Percentiles rank a stretch among this genome's conserved stretches.
These are phyloP conservation scores for Mormyrus hasselquistii DNA, from an alignment of 2,797 vertebrate genomes.

Conservation along the genomic window DNA sequence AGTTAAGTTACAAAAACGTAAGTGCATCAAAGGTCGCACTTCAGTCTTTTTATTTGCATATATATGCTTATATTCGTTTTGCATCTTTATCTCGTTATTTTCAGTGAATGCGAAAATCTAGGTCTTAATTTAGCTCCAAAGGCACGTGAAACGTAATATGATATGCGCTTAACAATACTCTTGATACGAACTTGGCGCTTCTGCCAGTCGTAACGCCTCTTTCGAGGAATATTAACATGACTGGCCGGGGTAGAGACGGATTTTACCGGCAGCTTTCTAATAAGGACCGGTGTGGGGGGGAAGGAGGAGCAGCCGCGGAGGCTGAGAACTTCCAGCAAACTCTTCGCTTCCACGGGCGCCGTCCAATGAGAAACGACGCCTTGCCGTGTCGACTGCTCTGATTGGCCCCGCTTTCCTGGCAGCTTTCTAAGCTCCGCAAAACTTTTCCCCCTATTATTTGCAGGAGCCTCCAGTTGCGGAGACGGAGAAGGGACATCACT, in stretches of 20 bases:
- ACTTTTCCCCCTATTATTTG: conserved; percentile 44
- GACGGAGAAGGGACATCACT: conserved; percentile 53
- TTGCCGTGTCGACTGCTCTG: conserved; percentile 31
- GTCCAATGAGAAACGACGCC: conserved; percentile 50
- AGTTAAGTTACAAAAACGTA: background rate
- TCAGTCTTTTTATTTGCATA: background rate
- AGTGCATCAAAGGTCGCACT: background rate
- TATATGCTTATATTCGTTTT: background rate
- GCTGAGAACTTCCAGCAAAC: background rate
- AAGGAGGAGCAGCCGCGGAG: background rate
- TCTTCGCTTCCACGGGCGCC: background rate
- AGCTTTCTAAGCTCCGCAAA: conserved; percentile 42
- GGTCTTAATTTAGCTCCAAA: background rate
- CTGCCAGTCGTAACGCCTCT: background rate
- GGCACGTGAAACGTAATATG: background rate
- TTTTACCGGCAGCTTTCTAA: background rate
- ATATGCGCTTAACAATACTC: background rate
- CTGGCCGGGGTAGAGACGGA: background rate
- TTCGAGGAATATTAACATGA: background rate
- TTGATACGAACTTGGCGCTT: conserved; percentile 1
- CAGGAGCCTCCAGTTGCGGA: conserved; percentile 56
- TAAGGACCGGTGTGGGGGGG: background rate
- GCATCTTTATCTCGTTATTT: background rate
- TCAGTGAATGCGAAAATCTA: background rate
- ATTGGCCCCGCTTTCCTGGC: conserved; percentile 49